phyloP scores from a whole-genome alignment of 2,888 invertebrate genomes.

The Slavum lentiscoides region DNA sequence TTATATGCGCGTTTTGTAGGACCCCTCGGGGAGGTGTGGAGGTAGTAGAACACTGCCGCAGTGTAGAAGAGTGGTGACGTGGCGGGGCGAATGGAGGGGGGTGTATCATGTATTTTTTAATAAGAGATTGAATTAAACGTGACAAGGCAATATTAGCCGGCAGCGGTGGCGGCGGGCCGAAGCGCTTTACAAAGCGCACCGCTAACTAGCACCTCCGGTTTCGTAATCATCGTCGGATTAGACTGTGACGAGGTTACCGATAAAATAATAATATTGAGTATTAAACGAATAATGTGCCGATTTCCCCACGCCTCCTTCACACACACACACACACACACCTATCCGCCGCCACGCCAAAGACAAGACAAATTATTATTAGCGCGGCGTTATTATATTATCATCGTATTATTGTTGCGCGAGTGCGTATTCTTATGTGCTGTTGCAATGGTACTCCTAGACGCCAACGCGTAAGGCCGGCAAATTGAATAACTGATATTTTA shows the following conservation, averaged over 20 bases:
- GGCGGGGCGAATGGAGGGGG: neutral
- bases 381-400: no score
- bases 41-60: neutral
- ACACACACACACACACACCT: no score
- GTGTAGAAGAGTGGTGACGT: neutral
- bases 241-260: conserved; percentile 52
- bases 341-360: no score
- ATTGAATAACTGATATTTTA: no score
- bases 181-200: conserved; percentile 37
- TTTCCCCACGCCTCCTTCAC: neutral
- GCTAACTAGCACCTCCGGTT: conserved; percentile 53
- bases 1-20: no score
- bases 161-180: conserved; percentile 45
- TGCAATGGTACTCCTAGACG: no score
- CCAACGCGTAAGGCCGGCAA: no score
- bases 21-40: neutral
- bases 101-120: conserved; percentile 45
- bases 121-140: conserved; percentile 53
- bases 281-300: conserved; percentile 33
- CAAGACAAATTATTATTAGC: no score
- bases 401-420: no score
- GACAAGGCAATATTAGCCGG: conserved; percentile 53
- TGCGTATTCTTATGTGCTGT: no score
- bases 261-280: neutral
- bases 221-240: conserved; percentile 52